Base-by-base conservation (phyloP, 2,888 invertebrate genomes). In the Chaitophorus viminalis region DNA sequence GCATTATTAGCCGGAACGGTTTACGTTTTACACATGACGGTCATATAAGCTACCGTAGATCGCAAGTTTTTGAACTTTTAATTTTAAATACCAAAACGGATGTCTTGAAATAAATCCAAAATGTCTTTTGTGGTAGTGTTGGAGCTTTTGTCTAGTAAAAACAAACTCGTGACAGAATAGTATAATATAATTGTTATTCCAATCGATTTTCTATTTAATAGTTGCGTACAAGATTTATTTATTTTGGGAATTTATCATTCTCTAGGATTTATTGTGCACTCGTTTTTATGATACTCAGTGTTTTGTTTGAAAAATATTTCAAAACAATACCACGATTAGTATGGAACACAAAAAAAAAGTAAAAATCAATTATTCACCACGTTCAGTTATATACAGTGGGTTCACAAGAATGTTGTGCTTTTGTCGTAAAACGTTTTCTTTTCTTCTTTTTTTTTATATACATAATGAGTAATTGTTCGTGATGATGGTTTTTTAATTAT, bases 401-500 rank as follows among this genome's bases (percentile, higher is more conserved):
- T n/a, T 36, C 52, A 36, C 33, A n/a, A 74, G 46, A 72, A 82
- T 31, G 70, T 72, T 52, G 70, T 25, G 72, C 54, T 82, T 54
- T 82, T 82, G 72, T 82, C 54, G 54, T 82, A 82, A 74, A 82
- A 82, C 82, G 82, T 82, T 82, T 82, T 82, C 52, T 82, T 72
- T 72, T 52, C 70, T 68, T 68, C 9, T 68, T 81, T 82, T 52
- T 68, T 68, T 29, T 60, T 60, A 21, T 52, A 25, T 82, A 33
- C 72, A 46, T 52, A 82, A 82, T 54, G 82, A 82, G 82, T 74
- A 46, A 76, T 82, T 82, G 82, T 82, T 82, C 6, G n/a, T 14
- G 82, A 83, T 83, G 75, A 83, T 83, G 83, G 83, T 82, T 82
- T 82, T 82, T 82, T 82, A 83, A 83, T 82, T 82, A 82, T 82